Evolutionary conservation across 2,888 invertebrate genomes (phyloP), one percentile per base, ranked within the genome.

Genomic region (Eupithecia pulchellata): DNA sequence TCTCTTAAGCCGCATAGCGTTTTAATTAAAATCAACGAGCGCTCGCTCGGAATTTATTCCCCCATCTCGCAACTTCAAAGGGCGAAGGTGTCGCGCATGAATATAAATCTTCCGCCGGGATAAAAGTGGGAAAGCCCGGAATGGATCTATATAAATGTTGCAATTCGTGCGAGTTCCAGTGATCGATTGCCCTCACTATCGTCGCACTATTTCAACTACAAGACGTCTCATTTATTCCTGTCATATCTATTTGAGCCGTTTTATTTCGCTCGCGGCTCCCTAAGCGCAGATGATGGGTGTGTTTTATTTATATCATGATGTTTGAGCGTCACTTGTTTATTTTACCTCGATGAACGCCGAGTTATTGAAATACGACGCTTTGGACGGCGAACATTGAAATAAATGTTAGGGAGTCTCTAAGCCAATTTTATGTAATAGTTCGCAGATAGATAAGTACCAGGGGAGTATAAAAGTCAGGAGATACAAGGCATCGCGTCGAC

Each of bases 21-120:
- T 92, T 91, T 92, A 91, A 92, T 93, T 93, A 91, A 92, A 92
- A 91, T 89, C 90, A 90, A 87, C 83, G 85, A 76, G 82, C 78
- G 81, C 84, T 80, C 83, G 83, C 82, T 82, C 85, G 84, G 86
- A 90, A 91, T 90, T 91, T 91, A 91, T 89, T 87, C 88, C 87
- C 86, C 82, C 87, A 88, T 88, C 87, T 81, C 83, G 83, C 84
- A 85, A 91, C 91, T 92, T 92, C 92, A 93, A 93, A 92, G 92
- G 91, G 89, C 89, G 87, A 81, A 89, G 89, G 88, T 91, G 91
- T 90, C 91, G 88, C 88, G 86, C 83, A 84, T 84, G 86, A 86
- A 88, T 88, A 92, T 91, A 92, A 93, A 93, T 92, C 93, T 90
- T 79, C 78, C 79, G 82, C 80, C 82, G 86, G 89, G 87, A 89